phyloP scores from a whole-genome alignment of 2,797 vertebrate genomes.

The Sphaeramia orbicularis region DNA sequence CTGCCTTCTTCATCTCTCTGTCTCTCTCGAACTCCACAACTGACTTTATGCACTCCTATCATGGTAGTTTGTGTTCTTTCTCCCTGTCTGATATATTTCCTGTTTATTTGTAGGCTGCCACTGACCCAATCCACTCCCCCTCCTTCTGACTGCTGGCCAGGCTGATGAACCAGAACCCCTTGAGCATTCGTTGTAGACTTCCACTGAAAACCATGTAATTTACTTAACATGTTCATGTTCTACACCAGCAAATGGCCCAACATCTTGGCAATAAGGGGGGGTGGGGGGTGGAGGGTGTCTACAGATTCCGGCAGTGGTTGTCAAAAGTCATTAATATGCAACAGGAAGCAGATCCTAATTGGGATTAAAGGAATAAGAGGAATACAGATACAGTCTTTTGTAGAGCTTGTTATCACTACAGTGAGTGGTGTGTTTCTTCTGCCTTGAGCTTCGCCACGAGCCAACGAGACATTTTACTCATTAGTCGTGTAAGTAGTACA shows the following conservation, averaged over 20 bases:
- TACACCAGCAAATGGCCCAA: conserved; percentile 47
- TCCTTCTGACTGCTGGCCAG: conserved; percentile 43
- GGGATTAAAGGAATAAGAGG: conserved; percentile 49
- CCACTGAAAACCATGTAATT: conserved; percentile 62
- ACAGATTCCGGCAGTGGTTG: conserved; percentile 63
- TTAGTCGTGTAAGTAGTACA: conserved; percentile 74
- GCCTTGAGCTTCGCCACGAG: conserved; percentile 70
- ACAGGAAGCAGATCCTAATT: conserved; percentile 73
- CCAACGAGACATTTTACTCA: conserved; percentile 64
- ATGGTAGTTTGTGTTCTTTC: conserved; percentile 49
- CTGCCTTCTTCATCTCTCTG: conserved; percentile 30
- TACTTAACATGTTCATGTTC: conserved; percentile 59
- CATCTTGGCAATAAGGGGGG: conserved; percentile 32
- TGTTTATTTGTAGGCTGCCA: conserved; percentile 52
- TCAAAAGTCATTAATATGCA: conserved; percentile 75
- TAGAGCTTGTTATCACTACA: conserved; percentile 58
- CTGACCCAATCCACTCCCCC: conserved; percentile 38
- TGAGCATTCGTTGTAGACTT: conserved; percentile 40
- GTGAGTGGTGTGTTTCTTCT: conserved; percentile 37
- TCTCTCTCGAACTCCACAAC: conserved; percentile 41
- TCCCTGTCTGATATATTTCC: conserved; percentile 49
- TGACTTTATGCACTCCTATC: conserved; percentile 54
- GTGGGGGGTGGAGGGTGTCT: not conserved
- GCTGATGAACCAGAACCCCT: conserved; percentile 55
- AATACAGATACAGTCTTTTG: conserved; percentile 52